Conservation (phyloP, 2,797 vertebrate species). For the Monodelphis domestica region DNA sequence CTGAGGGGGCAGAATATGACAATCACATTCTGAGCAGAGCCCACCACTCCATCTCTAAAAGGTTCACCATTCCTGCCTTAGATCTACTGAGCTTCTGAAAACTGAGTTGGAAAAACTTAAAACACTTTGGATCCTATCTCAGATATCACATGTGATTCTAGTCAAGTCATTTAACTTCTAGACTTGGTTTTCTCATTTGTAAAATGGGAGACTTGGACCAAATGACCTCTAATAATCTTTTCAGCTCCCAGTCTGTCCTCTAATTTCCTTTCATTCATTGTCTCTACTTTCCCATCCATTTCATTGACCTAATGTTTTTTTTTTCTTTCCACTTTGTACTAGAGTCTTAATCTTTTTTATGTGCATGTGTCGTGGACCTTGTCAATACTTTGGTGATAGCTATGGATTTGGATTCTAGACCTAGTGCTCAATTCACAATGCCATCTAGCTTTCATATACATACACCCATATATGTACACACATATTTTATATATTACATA, state of each 20-base stretch:
- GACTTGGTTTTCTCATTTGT: not conserved
- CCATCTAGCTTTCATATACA: too few relatives aligned
- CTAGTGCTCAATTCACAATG: too few relatives aligned
- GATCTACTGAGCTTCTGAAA: not conserved
- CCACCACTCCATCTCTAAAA: too few relatives aligned
- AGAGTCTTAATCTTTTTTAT: not conserved
- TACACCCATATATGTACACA: not conserved
- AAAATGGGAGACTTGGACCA: not conserved
- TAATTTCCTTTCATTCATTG: not conserved
- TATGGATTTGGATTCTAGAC: too few relatives aligned
- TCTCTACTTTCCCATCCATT: not conserved
- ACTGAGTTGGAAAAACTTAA: not conserved
- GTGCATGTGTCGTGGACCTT: not conserved
- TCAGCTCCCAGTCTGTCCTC: not conserved
- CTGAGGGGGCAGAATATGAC: too few relatives aligned
- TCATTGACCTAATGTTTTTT: not conserved
- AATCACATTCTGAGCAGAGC: too few relatives aligned
- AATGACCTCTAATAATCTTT: not conserved
- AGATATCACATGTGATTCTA: not conserved
- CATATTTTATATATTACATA: too few relatives aligned
- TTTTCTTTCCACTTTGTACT: not conserved
- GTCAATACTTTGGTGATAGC: not conserved
- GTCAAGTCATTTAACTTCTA: not conserved
- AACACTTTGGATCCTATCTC: not conserved
- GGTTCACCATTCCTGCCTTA: too few relatives aligned